Evolutionary conservation across 2,888 invertebrate genomes (phyloP).

Genomic region (Yponomeuta plumbellus): DNA sequence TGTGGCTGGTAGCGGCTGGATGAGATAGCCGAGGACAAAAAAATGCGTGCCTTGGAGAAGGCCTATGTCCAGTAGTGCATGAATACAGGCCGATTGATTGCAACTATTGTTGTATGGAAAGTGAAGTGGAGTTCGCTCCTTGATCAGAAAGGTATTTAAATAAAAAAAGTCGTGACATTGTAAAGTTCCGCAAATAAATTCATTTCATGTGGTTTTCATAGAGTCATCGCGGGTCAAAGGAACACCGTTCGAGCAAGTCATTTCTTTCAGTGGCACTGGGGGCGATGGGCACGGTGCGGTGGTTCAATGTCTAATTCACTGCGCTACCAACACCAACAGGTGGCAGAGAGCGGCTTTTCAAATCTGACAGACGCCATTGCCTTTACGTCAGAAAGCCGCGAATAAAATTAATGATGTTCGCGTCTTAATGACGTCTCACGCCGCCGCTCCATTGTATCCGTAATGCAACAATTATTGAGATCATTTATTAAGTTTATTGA

Average conservation of each 20-base stretch:
- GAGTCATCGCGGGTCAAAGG: conserved; percentile 16
- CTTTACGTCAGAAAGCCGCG: conserved; percentile 73
- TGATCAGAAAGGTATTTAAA: no score
- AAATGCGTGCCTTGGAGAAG: no score
- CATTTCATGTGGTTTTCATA: no score
- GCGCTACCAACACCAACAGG: conserved; percentile 68
- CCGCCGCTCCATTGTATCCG: conserved; percentile 75
- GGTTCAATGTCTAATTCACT: conserved; percentile 12
- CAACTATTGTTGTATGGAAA: not conserved
- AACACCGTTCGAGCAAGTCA: conserved; percentile 48
- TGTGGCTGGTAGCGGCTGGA: not conserved
- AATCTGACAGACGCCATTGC: conserved; percentile 76
- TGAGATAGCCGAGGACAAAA: no score
- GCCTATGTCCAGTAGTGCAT: no score
- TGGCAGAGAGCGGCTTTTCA: conserved; percentile 71
- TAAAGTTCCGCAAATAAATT: no score
- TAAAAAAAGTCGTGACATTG: no score
- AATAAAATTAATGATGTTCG: conserved; percentile 77
- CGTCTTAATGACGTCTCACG: conserved; percentile 75
- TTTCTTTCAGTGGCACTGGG: conserved; percentile 48
- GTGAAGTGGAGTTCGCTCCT: no score
- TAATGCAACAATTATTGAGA: conserved; percentile 77
- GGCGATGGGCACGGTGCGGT: not conserved
- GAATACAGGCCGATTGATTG: not conserved
- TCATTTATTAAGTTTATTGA: conserved; percentile 78